Evolutionary conservation across 2,113 vertebrate species (phyloP).

Genomic region (Elephantulus edwardii): DNA sequence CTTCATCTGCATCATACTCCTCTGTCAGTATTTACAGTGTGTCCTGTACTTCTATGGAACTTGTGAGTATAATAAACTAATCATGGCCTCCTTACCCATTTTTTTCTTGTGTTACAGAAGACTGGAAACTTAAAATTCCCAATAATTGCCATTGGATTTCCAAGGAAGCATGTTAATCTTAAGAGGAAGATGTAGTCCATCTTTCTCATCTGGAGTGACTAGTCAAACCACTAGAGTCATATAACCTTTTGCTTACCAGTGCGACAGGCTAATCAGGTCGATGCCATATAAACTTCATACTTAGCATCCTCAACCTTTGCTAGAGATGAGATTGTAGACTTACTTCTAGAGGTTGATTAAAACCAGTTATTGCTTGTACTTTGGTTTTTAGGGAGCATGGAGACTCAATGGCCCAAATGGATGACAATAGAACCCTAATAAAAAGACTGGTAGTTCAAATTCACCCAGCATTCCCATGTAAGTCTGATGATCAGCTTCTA

Average conservation of each 20-base stretch:
- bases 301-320: too few relatives aligned
- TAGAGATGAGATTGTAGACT: not conserved
- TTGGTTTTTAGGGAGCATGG: not conserved
- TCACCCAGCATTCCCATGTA: not conserved
- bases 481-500: not conserved
- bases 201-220: too few relatives aligned
- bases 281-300: too few relatives aligned
- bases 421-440: not conserved
- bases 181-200: too few relatives aligned
- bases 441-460: not conserved
- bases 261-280: too few relatives aligned
- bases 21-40: not conserved
- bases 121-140: not conserved
- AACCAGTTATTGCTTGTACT: accelerated
- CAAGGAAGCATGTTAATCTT: too few relatives aligned
- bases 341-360: not conserved
- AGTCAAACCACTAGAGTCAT: too few relatives aligned
- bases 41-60: not conserved
- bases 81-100: not conserved
- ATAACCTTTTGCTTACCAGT: too few relatives aligned
- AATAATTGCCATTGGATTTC: too few relatives aligned
- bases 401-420: not conserved
- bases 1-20: not conserved
- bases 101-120: too few relatives aligned
- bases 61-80: not conserved